Evolutionary conservation across 2,797 vertebrate genomes (phyloP), one percentile per base, ranked within the genome.

Genomic region (Pangasius macronema): DNA sequence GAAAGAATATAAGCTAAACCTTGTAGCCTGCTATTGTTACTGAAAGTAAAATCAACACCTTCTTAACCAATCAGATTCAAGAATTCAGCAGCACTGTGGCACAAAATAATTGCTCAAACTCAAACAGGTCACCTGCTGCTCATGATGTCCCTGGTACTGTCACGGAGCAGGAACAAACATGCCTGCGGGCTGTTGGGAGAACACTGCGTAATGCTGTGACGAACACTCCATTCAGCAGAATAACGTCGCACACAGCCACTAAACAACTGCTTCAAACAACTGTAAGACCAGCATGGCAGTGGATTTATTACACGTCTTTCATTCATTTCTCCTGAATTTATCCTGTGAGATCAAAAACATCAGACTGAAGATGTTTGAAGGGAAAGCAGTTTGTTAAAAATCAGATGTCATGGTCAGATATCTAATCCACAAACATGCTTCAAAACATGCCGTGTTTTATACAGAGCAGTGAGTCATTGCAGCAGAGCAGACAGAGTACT

Each of bases 131-230:
- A 79, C 49, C 87, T 72, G 82, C n/a, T 70, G 11, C 30, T 85
- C 10, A 3, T 42, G 18, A 53, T 22, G 30, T n/a, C 70, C 72
- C 59, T 9, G 75, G 20, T 67, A 72, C 75, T 51, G 82, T 83
- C 75, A 42, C 18, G 3, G 3, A 80, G 36, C 87, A 84, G 82
- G 82, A 72, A 30, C 49, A 80, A 87, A 70, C 87, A 87, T 80
- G 82, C 82, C 87, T 80, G 8, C 13, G 4, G n/a, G 22, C 46
- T 79, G n/a, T 53, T 77, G 42, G 55, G 65, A n/a, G 30, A 67
- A 51, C 53, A 55, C n/a, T 68, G 22, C 8, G 10, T 36, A 82
- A 65, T n/a, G 11, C 49, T 55, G 33, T 10, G n/a, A 14, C 18
- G 14, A 42, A 24, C 9, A 20, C 6, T 46, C 33, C 14, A 2